A percentile compares a stretch with the other conserved stretches of the same genome.
These are phyloP conservation scores for Nyleta sp. DNA, from an alignment of 2,888 invertebrate genomes.

Conservation along the genomic window DNA sequence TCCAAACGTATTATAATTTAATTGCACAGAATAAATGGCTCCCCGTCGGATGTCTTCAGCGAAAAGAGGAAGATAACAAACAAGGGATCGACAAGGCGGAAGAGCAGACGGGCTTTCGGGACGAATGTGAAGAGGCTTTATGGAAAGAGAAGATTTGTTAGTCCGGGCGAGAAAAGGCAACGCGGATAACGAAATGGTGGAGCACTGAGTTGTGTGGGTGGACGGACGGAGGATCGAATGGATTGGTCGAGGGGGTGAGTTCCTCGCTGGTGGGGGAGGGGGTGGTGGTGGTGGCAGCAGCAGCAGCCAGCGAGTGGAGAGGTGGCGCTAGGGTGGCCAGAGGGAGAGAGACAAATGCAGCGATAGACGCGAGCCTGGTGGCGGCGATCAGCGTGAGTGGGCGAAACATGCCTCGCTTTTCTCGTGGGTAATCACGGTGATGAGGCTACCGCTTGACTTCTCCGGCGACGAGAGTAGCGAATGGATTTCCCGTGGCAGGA, in stretches of 20 bases:
- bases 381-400: slow-evolving; percentile 81
- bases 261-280: slow-evolving; percentile 43
- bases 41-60: slow-evolving; percentile 49
- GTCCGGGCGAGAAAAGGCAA: slow-evolving; percentile 54
- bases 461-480: slow-evolving; percentile 66
- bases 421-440: slow-evolving; percentile 79
- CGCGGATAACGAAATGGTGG: slow-evolving; percentile 34
- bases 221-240: slow-evolving; percentile 57
- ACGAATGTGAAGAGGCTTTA: slow-evolving; percentile 56
- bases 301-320: slow-evolving; percentile 36
- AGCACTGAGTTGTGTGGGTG: slow-evolving; percentile 48
- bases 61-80: slow-evolving; percentile 37
- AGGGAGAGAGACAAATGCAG: slow-evolving; percentile 58
- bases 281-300: slow-evolving; percentile 58
- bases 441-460: slow-evolving; percentile 71
- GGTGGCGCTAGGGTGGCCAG: slow-evolving; percentile 63
- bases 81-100: slow-evolving; percentile 30
- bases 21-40: slow-evolving; percentile 71
- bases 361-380: slow-evolving; percentile 71
- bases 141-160: slow-evolving; percentile 62
- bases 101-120: slow-evolving; percentile 18
- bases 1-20: slow-evolving; percentile 72
- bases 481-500: slow-evolving; percentile 42
- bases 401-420: slow-evolving; percentile 79
- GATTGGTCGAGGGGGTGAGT: slow-evolving; percentile 61